Base-by-base conservation (phyloP, 2,797 vertebrate species). In the Propithecus perrieri region DNA sequence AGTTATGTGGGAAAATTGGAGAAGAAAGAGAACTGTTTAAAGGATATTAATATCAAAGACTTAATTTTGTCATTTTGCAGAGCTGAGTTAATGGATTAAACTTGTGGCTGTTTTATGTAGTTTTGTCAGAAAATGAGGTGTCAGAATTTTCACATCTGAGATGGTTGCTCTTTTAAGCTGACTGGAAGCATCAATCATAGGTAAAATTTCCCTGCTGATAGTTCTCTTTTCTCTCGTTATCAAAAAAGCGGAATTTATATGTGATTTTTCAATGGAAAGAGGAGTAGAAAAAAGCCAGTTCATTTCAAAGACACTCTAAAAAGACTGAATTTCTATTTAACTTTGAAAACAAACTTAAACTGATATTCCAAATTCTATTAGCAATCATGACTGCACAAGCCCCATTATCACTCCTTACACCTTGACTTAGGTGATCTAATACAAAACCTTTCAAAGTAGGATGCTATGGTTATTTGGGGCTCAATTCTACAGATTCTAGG, bases 81-180 rank as follows among this genome's bases (percentile, higher is more conserved):
- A 96, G 95, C 97, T 96, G 69, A 90, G 33, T 93, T 95, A 94
- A 97, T 97, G 75, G 94, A 97, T 98, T 97, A 97, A 97, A 97
- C 74, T 87, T 96, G 86, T 76, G 94, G 63, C 93, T 93, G 85
- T 92, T 97, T 98, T 88, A 97, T 97, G 81, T 97, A 97, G 92
- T 97, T 97, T 97, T 96, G 78, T 95, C 90, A 95, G 97, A 97
- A 97, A 97, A 76, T 97, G 96, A 96, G 96, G 67, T 91, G 97
- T 98, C 94, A 95, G 94, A 98, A 96, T 97, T 97, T 98, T 96
- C 91, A 95, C 92, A 97, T 97, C 94, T 97, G 97, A 96, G 89
- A 71, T 90, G 87, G 71, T 94, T 96, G 57, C 48, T 97, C 87
- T 97, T 98, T 97, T 89, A 97, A 97, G 79, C 57, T 96, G 89